Evolutionary conservation across 1,140 invertebrate genomes (phyloP), one percentile per base, ranked within the genome.

Genomic region (Drosophila prosaltans): DNA sequence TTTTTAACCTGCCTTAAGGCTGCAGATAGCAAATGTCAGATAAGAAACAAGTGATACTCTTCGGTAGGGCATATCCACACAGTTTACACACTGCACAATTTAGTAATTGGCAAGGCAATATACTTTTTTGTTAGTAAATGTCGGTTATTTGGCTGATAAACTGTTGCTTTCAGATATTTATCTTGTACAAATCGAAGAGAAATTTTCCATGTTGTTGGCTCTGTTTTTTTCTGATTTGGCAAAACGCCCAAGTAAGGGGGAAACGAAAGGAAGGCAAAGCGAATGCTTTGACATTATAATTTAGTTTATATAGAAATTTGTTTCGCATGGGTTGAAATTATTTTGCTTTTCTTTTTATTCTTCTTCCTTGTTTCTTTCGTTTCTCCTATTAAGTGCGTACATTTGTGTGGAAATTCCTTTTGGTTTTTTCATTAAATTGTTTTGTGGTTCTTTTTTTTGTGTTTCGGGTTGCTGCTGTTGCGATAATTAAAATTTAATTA

Each of bases 401-500:
- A 43, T 43, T 28, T 62, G 60, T 40, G 24, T 16, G 40, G 9
- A 30, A 36, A 54, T 69, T 41, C 58, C 32, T 54, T 70, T 61
- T 9, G 41, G 39, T 4, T n/a, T 60, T 65, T 48, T 45, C 30
- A 43, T 43, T 40, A 41, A 21, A 40, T 62, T 58, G 41, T 59
- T 39, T 26, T 28, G 45, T 39, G 28, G 4, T 54, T 3, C 1
- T 36, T 7, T 60, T 65, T 41, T n/a, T 59, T 16, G 30, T 30
- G 10, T 43, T 65, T 71, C 32, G 30, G n/a, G 21, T 64, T 54
- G 60, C 55, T 54, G 48, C 41, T 57, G 72, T 57, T 61, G 67
- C 69, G 48, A 71, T 89, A 88, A 89, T 89, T 88, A 88, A 80
- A 89, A 68, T 83, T 89, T 80, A 88, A 88, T 88, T 88, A 71